Percentiles rank a stretch among this genome's conserved stretches.
Conservation (phyloP, 2,797 vertebrate species). For the Chloroceryle inda region DNA sequence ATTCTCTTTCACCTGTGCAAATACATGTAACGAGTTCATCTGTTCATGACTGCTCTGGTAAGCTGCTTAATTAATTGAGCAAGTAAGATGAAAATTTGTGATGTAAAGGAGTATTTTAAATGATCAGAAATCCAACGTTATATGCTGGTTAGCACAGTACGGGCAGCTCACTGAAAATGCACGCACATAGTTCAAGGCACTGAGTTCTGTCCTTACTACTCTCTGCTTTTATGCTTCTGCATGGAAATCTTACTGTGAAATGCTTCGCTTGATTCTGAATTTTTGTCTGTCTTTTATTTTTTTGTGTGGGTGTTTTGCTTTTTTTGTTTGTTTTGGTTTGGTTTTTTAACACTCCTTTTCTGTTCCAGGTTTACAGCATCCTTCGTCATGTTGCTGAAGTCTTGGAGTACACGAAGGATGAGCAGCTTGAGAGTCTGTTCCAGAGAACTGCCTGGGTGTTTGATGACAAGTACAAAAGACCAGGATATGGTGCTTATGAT, state of each 20-base stretch:
- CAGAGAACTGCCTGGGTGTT: conserved; percentile 99
- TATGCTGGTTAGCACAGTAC: background rate
- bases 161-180: background rate
- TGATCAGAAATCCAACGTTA: background rate
- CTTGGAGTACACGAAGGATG: conserved; percentile 96
- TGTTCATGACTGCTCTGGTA: background rate
- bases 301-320: background rate
- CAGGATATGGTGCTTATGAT: conserved; percentile 98
- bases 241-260: background rate
- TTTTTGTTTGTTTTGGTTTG: background rate
- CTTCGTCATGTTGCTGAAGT: conserved; percentile 97
- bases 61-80: background rate
- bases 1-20: background rate
- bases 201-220: background rate
- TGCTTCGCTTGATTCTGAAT: background rate
- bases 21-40: background rate
- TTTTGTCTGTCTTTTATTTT: background rate
- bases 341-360: background rate
- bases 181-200: background rate
- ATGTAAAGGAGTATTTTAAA: background rate
- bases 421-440: conserved; percentile 97
- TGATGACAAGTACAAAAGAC: conserved; percentile 97
- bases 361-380: conserved; percentile 94
- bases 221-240: fast-evolving
- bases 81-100: background rate